Conservation (phyloP, 2,888 invertebrate species). For the Lathronympha strigana region DNA sequence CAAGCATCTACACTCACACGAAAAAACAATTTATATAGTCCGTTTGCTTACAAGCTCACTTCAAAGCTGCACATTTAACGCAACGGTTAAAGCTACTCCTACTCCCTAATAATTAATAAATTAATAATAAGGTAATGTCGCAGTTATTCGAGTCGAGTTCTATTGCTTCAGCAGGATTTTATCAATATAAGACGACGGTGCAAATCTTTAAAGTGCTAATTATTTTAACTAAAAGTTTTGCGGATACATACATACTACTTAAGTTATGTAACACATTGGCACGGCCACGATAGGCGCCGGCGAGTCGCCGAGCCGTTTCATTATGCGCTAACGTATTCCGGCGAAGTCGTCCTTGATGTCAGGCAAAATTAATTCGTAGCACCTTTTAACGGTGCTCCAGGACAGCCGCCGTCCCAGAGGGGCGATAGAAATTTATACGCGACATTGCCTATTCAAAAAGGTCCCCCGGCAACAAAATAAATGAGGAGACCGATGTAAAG, state of each 20-base stretch:
- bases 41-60: no score
- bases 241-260: conserved; percentile 10
- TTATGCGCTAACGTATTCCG: conserved; percentile 69
- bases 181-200: not conserved
- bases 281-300: conserved; percentile 44
- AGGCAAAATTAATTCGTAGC: conserved; percentile 78
- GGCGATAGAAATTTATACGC: conserved; percentile 74
- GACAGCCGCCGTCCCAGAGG: conserved; percentile 61
- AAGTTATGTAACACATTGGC: conserved; percentile 28
- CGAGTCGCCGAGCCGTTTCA: conserved; percentile 66
- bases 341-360: conserved; percentile 67
- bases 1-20: no score
- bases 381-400: conserved; percentile 72
- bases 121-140: not conserved
- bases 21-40: no score
- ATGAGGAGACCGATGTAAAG: conserved; percentile 59
- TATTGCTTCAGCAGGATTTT: not conserved
- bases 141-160: not conserved
- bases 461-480: conserved; percentile 70
- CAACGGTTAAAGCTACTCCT: no score
- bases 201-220: conserved; percentile 9
- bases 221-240: conserved; percentile 8
- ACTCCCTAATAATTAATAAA: no score
- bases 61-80: no score
- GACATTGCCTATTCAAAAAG: conserved; percentile 80